Evolutionary conservation across 2,797 vertebrate genomes (phyloP).

Genomic region (Megaceryle alcyon): DNA sequence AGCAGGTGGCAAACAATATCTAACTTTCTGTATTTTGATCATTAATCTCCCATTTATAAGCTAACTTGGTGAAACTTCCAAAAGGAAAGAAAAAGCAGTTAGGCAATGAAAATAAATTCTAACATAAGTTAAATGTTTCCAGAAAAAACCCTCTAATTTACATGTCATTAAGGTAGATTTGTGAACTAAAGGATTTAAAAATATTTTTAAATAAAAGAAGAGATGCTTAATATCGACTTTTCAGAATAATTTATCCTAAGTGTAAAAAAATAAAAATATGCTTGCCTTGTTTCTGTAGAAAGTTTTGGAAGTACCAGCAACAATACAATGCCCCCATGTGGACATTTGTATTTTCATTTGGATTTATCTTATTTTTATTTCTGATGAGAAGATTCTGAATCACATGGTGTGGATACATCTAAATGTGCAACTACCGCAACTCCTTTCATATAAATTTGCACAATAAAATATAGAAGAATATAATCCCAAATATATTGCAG

Average conservation of each 20-base stretch:
- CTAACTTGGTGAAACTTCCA: neutral
- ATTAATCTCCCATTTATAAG: neutral
- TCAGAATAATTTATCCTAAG: neutral
- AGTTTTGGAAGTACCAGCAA: conserved; percentile 26
- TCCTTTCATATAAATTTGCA: neutral
- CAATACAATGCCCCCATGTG: conserved; percentile 60
- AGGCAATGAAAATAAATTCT: neutral
- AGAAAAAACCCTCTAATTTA: neutral
- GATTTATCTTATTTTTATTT: neutral
- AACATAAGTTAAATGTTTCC: neutral
- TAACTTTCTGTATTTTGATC: neutral
- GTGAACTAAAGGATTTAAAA: neutral
- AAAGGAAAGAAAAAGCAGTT: neutral
- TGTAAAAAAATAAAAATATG: neutral
- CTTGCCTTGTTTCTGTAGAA: neutral
- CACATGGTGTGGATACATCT: neutral
- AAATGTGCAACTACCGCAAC: neutral
- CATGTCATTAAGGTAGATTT: neutral
- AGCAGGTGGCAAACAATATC: neutral
- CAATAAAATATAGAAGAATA: neutral
- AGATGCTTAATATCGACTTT: neutral
- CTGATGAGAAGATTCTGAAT: neutral
- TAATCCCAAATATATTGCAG: neutral
- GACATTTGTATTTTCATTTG: conserved; percentile 6
- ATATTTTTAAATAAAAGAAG: neutral